phyloP scores from a whole-genome alignment of 1,140 invertebrate genomes.

The Drosophila trapezifrons region DNA sequence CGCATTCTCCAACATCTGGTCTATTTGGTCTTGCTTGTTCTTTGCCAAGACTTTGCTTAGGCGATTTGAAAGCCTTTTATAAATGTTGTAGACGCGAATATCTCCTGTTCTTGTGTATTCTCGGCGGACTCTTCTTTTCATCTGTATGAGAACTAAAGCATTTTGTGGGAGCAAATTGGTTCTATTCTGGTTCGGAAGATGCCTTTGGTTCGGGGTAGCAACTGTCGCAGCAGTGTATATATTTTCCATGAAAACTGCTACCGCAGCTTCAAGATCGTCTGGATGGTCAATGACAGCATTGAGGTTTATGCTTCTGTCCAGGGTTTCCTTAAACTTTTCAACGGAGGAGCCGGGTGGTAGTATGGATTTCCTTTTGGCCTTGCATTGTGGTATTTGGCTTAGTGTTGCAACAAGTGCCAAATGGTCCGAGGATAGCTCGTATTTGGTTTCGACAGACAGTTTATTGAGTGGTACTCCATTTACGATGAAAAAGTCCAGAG shows the following conservation, averaged over 20 bases:
- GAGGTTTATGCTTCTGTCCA: neutral
- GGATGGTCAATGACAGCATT: neutral
- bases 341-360: slow-evolving; percentile 7
- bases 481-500: slow-evolving; percentile 7
- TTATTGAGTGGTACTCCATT: slow-evolving; percentile 9
- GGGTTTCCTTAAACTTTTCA: slow-evolving; percentile 1
- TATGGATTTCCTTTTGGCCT: slow-evolving; percentile 11
- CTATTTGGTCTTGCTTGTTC: slow-evolving; percentile 13
- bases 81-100: slow-evolving; percentile 11
- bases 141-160: neutral
- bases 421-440: slow-evolving; percentile 16
- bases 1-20: slow-evolving; percentile 12
- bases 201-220: neutral
- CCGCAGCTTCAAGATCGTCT: slow-evolving; percentile 1
- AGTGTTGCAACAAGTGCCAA: slow-evolving; percentile 84
- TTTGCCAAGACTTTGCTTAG: slow-evolving; percentile 4
- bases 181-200: neutral
- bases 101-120: slow-evolving; percentile 29
- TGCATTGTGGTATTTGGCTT: slow-evolving; percentile 5
- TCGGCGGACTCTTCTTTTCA: no score
- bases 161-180: slow-evolving; percentile 9
- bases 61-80: slow-evolving; percentile 18
- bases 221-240: slow-evolving; percentile 6
- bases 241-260: neutral
- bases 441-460: slow-evolving; percentile 8